Base-by-base conservation (phyloP, 37 sponge, comb jelly and placozoan genomes). In the Hexactinellida sp. region DNA sequence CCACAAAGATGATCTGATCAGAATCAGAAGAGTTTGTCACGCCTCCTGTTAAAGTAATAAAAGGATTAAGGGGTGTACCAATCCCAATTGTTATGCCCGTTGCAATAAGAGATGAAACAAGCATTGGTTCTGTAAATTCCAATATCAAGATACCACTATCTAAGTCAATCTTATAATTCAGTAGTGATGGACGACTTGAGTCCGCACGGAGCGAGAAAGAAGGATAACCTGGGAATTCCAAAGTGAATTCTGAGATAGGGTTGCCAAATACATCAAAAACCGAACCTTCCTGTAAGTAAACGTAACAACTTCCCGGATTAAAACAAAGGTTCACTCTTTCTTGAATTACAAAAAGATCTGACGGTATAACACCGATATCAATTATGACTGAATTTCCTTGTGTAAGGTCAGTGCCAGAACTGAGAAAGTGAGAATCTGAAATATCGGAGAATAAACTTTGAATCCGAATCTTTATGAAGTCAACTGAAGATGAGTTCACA, bases 71-170 rank as follows among this genome's bases (percentile, higher is more conserved):
- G 5, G 30, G 21, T 25, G 76, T 3, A 63, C 30, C 34, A n/a
- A 28, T 63, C 0, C 54, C 84, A 13, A 93, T 86, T 13, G 84
- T 39, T 34, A 93, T 38, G 9, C 41, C 76, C 25, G 90, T 52
- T 38, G 94, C 86, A n/a, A 87, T 71, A 32, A 95, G 90, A n/a
- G 93, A 87, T 28, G 93, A 92, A 23, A 86, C 91, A 84, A 93
- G 92, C 36, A 95, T 55, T 23, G 94, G 92, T 55, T 95, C 96
- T 39, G 87, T 88, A 85, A 95, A 95, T 36, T 37, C 37, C 32
- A 95, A 84, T 38, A 38, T 54, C 23, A 95, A 24, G 24, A 47
- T 83, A 83, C 93, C 92, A 37, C 76, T 54, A 39, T 54, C 87
- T 0, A 93, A 36, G 38, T 93, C 85, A 37, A 95, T 83, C 0